Conservation (phyloP, 2,113 vertebrate genomes). For the Rhinichthys klamathensis region DNA sequence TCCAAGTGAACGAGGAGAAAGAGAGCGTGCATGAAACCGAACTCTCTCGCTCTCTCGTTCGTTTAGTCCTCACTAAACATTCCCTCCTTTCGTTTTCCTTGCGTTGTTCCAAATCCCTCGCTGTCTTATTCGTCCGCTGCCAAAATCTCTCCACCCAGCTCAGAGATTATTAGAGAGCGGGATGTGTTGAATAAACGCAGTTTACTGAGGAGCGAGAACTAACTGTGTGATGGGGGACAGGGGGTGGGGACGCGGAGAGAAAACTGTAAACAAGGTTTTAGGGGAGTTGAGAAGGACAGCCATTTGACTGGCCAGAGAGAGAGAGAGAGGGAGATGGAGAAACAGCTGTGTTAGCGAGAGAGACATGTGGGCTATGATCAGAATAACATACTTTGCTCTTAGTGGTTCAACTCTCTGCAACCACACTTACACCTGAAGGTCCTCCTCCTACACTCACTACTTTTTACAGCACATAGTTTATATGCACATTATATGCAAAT, state of each 20-base stretch:
- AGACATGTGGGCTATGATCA: slow-evolving; percentile 4
- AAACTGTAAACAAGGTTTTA: slow-evolving; percentile 33
- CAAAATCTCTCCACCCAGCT: slow-evolving; percentile 52
- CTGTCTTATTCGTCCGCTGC: slow-evolving; percentile 26
- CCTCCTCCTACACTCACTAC: not conserved
- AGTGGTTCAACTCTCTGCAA: not conserved
- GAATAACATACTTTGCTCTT: not conserved
- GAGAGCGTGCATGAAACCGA: slow-evolving; percentile 15
- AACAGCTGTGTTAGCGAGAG: slow-evolving; percentile 24
- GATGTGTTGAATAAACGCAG: not conserved
- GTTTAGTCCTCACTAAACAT: slow-evolving; percentile 8
- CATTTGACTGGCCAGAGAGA: slow-evolving; percentile 27
- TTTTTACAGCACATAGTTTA: not conserved
- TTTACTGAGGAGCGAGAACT: slow-evolving; percentile 17
- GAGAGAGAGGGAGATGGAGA: slow-evolving; percentile 21
- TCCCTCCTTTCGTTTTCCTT: slow-evolving; percentile 17
- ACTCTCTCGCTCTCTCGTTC: not conserved
- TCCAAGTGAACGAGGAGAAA: slow-evolving; percentile 4
- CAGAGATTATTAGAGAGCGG: slow-evolving; percentile 41
- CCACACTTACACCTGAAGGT: not conserved
- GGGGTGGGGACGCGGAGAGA: slow-evolving; percentile 24
- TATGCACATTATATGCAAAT: not conserved
- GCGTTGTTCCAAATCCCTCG: slow-evolving; percentile 32
- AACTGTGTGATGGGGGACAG: slow-evolving; percentile 2
- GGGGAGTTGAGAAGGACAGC: slow-evolving; percentile 7